Percentiles rank a stretch among this genome's conserved stretches.
Evolutionary conservation across 2,113 vertebrate genomes (phyloP).

Genomic region (Lophius piscatorius): DNA sequence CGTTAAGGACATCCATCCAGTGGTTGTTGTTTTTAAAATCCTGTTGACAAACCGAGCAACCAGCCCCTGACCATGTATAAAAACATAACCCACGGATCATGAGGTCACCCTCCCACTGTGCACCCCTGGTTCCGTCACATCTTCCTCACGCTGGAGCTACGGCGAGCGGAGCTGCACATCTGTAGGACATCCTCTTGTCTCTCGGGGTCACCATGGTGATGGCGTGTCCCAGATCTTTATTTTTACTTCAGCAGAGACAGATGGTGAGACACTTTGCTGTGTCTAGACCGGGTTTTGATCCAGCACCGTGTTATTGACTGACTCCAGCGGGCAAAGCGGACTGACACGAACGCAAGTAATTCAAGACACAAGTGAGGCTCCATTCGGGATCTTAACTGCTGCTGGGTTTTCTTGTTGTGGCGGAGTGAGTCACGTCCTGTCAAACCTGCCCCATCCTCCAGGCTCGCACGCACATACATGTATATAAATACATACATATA

Average conservation of each 20-base stretch:
- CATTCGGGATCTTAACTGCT: constrained; percentile 29
- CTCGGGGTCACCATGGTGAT: constrained; percentile 14
- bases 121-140: too few relatives aligned
- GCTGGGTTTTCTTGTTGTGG: constrained; percentile 33
- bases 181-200: constrained; percentile 36
- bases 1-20: too few relatives aligned
- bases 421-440: constrained; percentile 44
- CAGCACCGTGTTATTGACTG: constrained; percentile 16
- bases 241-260: constrained; percentile 47
- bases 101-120: too few relatives aligned
- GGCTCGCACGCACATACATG: constrained; percentile 31
- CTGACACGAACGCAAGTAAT: constrained; percentile 32
- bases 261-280: constrained; percentile 10
- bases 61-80: too few relatives aligned
- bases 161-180: constrained; percentile 39
- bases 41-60: too few relatives aligned
- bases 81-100: too few relatives aligned
- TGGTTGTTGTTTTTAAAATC: too few relatives aligned
- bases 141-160: constrained; percentile 6
- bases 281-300: constrained; percentile 44
- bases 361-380: constrained; percentile 44
- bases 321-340: constrained; percentile 33
- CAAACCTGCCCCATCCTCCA: constrained; percentile 21
- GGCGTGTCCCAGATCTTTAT: constrained; percentile 29
- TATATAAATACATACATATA: background rate